Evolutionary conservation across 2,888 invertebrate species (phyloP).

Genomic region (Sussaba pulchella): DNA sequence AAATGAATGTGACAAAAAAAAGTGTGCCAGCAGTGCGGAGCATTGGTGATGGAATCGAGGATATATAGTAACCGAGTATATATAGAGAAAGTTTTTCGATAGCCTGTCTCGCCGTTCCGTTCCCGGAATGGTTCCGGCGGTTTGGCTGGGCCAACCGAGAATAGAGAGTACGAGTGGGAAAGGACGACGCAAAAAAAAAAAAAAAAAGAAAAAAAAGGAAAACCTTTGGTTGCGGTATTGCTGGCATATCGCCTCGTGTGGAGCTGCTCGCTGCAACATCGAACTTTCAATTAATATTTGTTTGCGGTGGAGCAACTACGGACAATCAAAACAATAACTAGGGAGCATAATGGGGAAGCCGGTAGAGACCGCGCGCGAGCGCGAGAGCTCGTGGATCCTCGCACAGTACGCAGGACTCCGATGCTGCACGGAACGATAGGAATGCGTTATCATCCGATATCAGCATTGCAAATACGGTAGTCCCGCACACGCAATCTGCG

Average conservation of each 20-base stretch:
- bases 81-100: conserved; percentile 56
- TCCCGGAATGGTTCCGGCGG: conserved; percentile 35
- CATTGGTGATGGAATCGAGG: conserved; percentile 50
- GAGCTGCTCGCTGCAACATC: conserved; percentile 49
- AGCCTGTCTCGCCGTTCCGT: conserved; percentile 40
- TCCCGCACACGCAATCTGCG: conserved; percentile 68
- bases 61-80: conserved; percentile 41
- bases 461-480: conserved; percentile 78
- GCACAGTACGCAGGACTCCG: conserved; percentile 18
- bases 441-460: conserved; percentile 79
- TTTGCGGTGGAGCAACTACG: conserved; percentile 64
- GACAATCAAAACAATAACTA: conserved; percentile 76
- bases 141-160: conserved; percentile 49
- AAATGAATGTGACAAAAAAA: conserved; percentile 51
- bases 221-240: conserved; percentile 19
- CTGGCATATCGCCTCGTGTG: conserved; percentile 50
- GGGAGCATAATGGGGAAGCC: conserved; percentile 66
- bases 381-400: conserved; percentile 34
- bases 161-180: conserved; percentile 25
- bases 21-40: conserved; percentile 60
- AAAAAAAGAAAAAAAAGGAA: conserved; percentile 33
- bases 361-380: conserved; percentile 32
- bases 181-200: not conserved
- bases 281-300: conserved; percentile 73
- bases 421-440: conserved; percentile 72